Evolutionary conservation across 2,888 invertebrate species (phyloP).

Genomic region (Thymelicus lineola): DNA sequence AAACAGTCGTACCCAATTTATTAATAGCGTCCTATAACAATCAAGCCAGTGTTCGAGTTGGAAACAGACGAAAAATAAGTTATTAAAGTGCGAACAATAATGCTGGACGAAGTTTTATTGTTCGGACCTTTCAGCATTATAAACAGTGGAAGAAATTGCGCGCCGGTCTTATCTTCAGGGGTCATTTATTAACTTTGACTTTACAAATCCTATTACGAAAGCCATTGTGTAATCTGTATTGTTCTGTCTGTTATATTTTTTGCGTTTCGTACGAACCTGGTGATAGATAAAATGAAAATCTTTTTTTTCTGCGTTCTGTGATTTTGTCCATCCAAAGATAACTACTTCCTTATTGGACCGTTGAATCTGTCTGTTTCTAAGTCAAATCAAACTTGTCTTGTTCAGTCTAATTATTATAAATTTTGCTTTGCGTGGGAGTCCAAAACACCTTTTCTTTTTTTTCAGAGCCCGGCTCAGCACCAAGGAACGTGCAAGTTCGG

Average conservation of each 20-base stretch:
- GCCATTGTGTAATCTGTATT: constrained; percentile 42
- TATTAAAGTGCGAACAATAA: constrained; percentile 18
- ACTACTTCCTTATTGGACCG: no score
- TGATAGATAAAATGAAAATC: no score
- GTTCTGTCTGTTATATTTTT: background rate
- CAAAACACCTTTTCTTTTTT: constrained; percentile 41
- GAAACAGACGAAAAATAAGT: constrained; percentile 7
- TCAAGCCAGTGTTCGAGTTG: background rate
- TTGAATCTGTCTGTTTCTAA: no score
- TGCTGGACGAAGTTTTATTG: constrained; percentile 27
- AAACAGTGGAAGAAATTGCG: constrained; percentile 30
- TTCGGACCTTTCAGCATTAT: constrained; percentile 31
- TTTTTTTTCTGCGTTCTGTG: background rate
- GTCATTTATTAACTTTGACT: constrained; percentile 36
- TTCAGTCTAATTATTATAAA: no score
- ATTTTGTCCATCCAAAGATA: no score
- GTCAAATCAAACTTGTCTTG: no score
- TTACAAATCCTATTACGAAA: constrained; percentile 40
- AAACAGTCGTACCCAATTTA: background rate
- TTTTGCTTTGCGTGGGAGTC: background rate
- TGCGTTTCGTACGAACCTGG: no score
- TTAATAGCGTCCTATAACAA: background rate
- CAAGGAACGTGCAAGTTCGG: constrained; percentile 96
- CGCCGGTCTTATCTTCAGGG: constrained; percentile 19
- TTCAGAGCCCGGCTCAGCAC: constrained; percentile 97